A percentile compares a stretch with the other conserved stretches of the same genome.
Evolutionary conservation across 2,888 invertebrate species (phyloP).

Genomic region (Tenodera sinensis): DNA sequence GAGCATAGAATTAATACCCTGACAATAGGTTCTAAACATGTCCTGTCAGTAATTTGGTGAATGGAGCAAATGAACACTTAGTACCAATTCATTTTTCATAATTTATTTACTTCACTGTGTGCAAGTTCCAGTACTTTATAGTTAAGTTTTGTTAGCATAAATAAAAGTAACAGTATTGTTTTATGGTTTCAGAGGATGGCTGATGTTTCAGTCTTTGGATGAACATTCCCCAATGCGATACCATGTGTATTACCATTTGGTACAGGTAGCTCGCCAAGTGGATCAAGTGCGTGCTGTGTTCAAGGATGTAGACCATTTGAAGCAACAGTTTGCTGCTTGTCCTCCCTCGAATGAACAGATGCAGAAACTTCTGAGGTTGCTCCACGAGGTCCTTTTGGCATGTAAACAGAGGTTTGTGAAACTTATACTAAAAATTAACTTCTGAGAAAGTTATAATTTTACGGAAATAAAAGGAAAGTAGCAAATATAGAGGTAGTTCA

Average conservation of each 20-base stretch:
- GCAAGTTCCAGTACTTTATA: too few relatives aligned
- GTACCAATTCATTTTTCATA: too few relatives aligned
- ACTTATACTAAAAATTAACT: not conserved
- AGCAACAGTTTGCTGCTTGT: conserved; percentile 72
- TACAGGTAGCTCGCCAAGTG: conserved; percentile 83
- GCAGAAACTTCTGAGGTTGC: conserved; percentile 82
- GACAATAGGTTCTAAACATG: too few relatives aligned
- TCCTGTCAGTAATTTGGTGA: too few relatives aligned
- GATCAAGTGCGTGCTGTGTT: conserved; percentile 83
- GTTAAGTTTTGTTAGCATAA: too few relatives aligned
- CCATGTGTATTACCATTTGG: conserved; percentile 88
- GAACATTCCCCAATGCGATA: conserved; percentile 80
- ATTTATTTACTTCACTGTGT: too few relatives aligned
- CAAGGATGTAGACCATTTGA: conserved; percentile 77
- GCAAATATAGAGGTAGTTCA: too few relatives aligned
- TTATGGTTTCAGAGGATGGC: conserved; percentile 66
- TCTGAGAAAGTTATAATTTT: not conserved
- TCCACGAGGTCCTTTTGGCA: conserved; percentile 84
- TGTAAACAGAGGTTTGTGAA: conserved; percentile 72
- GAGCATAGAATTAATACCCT: too few relatives aligned
- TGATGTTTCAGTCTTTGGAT: conserved; percentile 88
- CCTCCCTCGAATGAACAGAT: conserved; percentile 84
- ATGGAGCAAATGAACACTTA: too few relatives aligned
- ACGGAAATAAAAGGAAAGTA: not conserved
- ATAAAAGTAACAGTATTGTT: not conserved